Evolutionary conservation across 2,888 invertebrate genomes (phyloP), one percentile per base, ranked within the genome.

Genomic region (Bedellia somnulentella): DNA sequence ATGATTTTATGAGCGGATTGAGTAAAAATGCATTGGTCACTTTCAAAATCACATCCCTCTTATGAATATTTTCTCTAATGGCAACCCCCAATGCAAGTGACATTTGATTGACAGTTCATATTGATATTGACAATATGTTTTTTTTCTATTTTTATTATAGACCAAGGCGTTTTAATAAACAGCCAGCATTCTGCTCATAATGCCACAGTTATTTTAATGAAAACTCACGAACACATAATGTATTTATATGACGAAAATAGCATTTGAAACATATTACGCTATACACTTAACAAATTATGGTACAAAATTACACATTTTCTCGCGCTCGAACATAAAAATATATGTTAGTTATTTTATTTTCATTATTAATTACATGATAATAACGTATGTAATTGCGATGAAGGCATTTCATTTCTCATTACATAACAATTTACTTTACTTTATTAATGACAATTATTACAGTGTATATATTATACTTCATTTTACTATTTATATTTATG

Each of bases 231-330:
- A 22, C 21, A 29, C 21, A 29, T 29, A 26, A 14, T 21, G 15
- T 14, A 27, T 14, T 9, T 29, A 14, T 21, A 21, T 29, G 29
- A 14, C 13, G 14, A n/a, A 21, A 22, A 29, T 29, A 29, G 29
- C 29, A 21, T 29, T 29, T 14, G 21, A 22, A 29, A 22, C 14
- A n/a, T 5, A 15, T 11, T 6, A 24, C 11, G 6, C 5, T 27
- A 27, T n/a, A 15, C 16, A 8, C 22, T 23, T 23, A 29, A 29
- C 23, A 23, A 29, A 23, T 23, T 15, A 24, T 24, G 23, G 62
- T 68, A 64, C 52, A 64, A 64, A 62, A 62, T 62, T 59, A 58
- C 53, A n/a, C n/a, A n/a, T 45, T 45, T 45, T 42, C 41, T 28
- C 5, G 21, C 29, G 22, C 29, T 12, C 10, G 29, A 29, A 29